Base-by-base conservation (phyloP, 2,888 invertebrate species). In the Baronia brevicornis region DNA sequence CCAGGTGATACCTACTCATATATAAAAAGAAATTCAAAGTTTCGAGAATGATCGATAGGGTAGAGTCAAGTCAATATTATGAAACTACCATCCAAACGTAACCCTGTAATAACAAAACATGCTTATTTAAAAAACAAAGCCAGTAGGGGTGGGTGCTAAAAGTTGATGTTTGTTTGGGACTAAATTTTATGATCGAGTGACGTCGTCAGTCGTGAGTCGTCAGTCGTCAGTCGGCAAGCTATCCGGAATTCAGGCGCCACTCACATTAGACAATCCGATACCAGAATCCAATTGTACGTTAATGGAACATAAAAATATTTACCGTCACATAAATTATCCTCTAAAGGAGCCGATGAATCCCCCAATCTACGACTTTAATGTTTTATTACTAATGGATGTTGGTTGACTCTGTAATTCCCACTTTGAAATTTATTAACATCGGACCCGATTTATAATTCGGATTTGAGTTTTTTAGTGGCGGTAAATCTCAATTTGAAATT, bases 241-340 rank as follows among this genome's bases (percentile, higher is more conserved):
- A 39, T 38, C 56, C 68, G 67, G 71, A 71, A 65, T 69, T 48
- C 53, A 73, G 82, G 82, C 82, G 82, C 82, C 82, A 71, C 57
- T 53, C 44, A 54, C 79, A 82, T 79, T 78, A 80, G 73, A 72
- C 67, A 66, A 64, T 57, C 65, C 69, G 75, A 79, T 79, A 79
- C 64, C 57, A 60, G 62, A 66, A 70, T 69, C 71, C 56, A 65
- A 72, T 61, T 61, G 60, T 54, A 67, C 71, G 64, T 78, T 78
- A 80, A 79, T 74, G 68, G 67, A 60, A 72, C 77, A 79, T 80
- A 71, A 79, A 79, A 79, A 72, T 70, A 62, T 78, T 78, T 70
- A 75, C 62, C 70, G 69, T 60, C 75, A 69, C 71, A 80, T 80
- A 80, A 82, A 82, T 82, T 70, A 79, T 61, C 48, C 46, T 51